Evolutionary conservation across 2,888 invertebrate species (phyloP).

Genomic region (Eristalinus sepulchralis): DNA sequence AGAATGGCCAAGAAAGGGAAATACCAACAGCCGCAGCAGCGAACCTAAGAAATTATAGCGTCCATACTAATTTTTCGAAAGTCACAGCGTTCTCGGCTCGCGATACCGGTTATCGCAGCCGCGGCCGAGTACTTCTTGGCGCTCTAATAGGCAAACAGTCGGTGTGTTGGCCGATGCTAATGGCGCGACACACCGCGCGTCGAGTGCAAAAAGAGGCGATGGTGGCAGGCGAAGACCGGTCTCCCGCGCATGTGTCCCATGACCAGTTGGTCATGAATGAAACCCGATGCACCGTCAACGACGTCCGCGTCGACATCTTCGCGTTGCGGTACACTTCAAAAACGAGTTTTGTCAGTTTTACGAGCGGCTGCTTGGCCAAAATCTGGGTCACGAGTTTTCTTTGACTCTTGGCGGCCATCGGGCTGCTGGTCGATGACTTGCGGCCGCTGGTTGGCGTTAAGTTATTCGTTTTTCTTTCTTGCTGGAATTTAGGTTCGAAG

Average conservation of each 20-base stretch:
- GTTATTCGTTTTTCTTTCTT: not conserved
- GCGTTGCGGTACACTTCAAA: slow-evolving; percentile 9
- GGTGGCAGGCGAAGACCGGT: slow-evolving; percentile 8
- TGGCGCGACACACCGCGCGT: not conserved
- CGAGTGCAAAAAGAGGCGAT: slow-evolving; percentile 8
- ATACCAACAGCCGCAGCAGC: not conserved
- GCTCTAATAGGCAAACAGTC: slow-evolving; percentile 16
- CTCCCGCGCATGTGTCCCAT: slow-evolving; percentile 12
- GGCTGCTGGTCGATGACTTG: not conserved
- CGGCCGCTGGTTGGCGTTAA: slow-evolving; percentile 15
- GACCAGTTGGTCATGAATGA: slow-evolving; percentile 48
- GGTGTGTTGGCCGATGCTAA: slow-evolving; percentile 5
- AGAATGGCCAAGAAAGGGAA: not conserved
- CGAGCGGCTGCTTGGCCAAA: not conserved
- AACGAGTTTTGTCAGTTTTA: slow-evolving; percentile 57
- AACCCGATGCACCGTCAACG: slow-evolving; percentile 20
- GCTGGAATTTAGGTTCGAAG: slow-evolving; percentile 39
- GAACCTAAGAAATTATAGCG: slow-evolving; percentile 47
- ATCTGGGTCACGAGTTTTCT: slow-evolving; percentile 49
- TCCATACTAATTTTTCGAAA: slow-evolving; percentile 63
- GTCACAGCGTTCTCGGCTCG: slow-evolving; percentile 9
- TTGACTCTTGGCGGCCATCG: slow-evolving; percentile 2
- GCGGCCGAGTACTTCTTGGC: slow-evolving; percentile 24
- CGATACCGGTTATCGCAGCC: slow-evolving; percentile 42
- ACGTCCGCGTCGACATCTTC: not conserved